Percentiles rank a stretch among this genome's conserved stretches.
These are phyloP conservation scores for Thymelicus acteon DNA, from an alignment of 2,888 invertebrate species.

Conservation along the genomic window DNA sequence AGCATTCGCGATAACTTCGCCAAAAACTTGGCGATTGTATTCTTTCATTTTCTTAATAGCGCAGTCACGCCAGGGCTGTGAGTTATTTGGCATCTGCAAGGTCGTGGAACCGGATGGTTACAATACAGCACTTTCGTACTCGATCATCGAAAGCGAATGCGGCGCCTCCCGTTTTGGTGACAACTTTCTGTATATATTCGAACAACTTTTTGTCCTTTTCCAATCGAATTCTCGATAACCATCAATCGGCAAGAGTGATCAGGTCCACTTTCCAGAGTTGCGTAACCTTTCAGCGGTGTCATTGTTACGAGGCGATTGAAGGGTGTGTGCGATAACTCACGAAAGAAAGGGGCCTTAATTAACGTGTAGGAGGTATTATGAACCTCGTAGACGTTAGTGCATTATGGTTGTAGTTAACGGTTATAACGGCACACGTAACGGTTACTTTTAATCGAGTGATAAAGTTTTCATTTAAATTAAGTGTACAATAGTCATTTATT, in stretches of 20 bases:
- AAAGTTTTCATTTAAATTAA: conserved; percentile 10
- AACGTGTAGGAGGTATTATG: conserved; percentile 56
- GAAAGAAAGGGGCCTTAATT: conserved; percentile 70
- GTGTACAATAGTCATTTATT: conserved; percentile 1
- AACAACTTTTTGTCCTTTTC: conserved; percentile 79
- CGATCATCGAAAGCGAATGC: conserved; percentile 78
- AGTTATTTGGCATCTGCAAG: conserved; percentile 67
- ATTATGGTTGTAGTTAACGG: conserved; percentile 25
- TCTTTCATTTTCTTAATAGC: conserved; percentile 67
- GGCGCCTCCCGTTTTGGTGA: conserved; percentile 70
- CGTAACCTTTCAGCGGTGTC: conserved; percentile 62
- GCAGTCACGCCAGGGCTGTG: conserved; percentile 61
- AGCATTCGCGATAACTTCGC: conserved; percentile 61
- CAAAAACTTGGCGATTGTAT: conserved; percentile 66
- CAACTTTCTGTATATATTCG: conserved; percentile 76
- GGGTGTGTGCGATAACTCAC: conserved; percentile 52
- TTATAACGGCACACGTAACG: conserved; percentile 18
- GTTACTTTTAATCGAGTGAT: conserved; percentile 20
- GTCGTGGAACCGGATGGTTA: conserved; percentile 71
- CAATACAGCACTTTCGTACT: conserved; percentile 75
- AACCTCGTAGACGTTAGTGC: conserved; percentile 40
- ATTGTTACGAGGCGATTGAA: conserved; percentile 56
- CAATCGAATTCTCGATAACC: conserved; percentile 72
- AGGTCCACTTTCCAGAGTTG: conserved; percentile 78
- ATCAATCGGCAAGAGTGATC: conserved; percentile 72